Evolutionary conservation across 2,113 vertebrate genomes (phyloP).

Genomic region (Lepus timidus): DNA sequence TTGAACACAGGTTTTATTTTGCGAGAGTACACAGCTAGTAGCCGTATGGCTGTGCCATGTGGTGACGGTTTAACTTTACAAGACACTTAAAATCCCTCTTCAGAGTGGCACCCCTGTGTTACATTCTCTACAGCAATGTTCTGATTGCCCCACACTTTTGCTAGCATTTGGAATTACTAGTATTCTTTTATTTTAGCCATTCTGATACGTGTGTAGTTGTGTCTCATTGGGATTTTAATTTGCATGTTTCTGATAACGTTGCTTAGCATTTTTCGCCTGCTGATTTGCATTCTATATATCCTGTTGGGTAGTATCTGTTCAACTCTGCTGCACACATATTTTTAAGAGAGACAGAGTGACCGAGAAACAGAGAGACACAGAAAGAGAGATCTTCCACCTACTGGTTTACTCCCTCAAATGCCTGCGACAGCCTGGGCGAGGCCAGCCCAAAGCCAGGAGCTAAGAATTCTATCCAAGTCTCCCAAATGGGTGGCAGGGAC

Average conservation of each 20-base stretch:
- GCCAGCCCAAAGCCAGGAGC: no score
- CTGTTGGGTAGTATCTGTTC: neutral
- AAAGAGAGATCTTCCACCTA: no score
- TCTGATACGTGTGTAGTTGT: neutral
- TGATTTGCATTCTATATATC: neutral
- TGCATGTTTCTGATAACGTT: neutral
- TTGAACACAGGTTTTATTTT: neutral
- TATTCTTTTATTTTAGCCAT: neutral
- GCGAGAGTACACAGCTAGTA: neutral
- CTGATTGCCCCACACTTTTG: neutral
- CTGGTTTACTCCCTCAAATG: no score
- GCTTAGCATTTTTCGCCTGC: neutral
- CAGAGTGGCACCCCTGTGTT: neutral
- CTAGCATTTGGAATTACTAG: neutral
- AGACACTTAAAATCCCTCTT: neutral
- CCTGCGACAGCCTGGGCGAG: no score
- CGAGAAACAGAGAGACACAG: no score
- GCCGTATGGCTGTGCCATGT: neutral
- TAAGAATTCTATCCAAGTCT: no score
- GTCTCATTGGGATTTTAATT: neutral
- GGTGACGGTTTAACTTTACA: neutral
- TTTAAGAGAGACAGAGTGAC: neutral
- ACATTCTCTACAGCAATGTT: neutral
- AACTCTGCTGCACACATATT: no score
- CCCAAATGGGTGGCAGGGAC: no score